Conservation (phyloP, 2,888 invertebrate species). For the Xestia c-nigrum region DNA sequence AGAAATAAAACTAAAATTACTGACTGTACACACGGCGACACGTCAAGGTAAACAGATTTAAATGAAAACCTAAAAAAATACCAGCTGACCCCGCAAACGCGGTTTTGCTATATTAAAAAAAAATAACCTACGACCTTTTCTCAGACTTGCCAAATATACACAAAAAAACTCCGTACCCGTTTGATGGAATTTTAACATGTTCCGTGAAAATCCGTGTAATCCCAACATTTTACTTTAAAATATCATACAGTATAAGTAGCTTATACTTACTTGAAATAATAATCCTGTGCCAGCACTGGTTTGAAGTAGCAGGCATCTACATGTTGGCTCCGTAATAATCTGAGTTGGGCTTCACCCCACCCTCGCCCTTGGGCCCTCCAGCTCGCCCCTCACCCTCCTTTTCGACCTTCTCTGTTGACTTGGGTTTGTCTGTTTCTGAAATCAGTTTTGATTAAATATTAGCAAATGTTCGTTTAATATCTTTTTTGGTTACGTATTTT, state of each 20-base stretch:
- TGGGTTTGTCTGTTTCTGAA: slow-evolving; percentile 30
- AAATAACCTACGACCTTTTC: too few relatives aligned
- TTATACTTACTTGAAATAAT: slow-evolving; percentile 4
- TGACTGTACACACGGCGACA: too few relatives aligned
- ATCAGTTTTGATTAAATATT: slow-evolving; percentile 11
- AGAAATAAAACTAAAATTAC: too few relatives aligned
- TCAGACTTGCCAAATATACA: too few relatives aligned
- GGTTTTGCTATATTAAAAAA: too few relatives aligned
- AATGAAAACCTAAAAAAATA: too few relatives aligned
- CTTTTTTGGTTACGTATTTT: background rate
- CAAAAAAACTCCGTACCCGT: too few relatives aligned
- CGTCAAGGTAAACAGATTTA: too few relatives aligned
- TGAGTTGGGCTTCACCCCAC: background rate
- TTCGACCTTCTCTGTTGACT: slow-evolving; percentile 6
- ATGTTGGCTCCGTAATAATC: background rate
- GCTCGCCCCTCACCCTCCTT: background rate
- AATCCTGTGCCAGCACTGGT: background rate
- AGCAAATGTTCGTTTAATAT: background rate
- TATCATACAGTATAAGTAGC: background rate
- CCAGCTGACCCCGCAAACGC: too few relatives aligned
- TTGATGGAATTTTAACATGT: background rate
- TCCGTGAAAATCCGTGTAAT: background rate
- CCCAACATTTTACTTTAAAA: background rate
- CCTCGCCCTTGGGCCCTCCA: too few relatives aligned
- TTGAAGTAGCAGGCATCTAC: slow-evolving; percentile 15